Percentiles rank a stretch among this genome's conserved stretches.
phyloP scores from a whole-genome alignment of 2,888 invertebrate species.

The Miltochrista miniata region DNA sequence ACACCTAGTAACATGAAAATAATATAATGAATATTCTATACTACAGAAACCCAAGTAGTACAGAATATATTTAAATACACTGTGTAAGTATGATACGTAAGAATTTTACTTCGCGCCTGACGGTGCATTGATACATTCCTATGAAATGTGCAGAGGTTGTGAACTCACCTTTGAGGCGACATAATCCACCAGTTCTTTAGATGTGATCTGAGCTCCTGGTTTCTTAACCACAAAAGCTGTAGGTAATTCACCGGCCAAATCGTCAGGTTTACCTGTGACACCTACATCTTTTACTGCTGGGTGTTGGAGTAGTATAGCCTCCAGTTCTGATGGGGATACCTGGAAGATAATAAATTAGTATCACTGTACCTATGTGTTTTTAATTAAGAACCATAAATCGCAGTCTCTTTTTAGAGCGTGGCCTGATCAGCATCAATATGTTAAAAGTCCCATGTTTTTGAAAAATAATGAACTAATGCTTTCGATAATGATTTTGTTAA shows the following conservation, averaged over 20 bases:
- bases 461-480: too few relatives aligned
- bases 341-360: conserved; percentile 18
- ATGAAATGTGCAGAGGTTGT: too few relatives aligned
- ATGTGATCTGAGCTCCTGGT: conserved; percentile 42
- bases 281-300: conserved; percentile 61
- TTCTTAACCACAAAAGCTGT: conserved; percentile 62
- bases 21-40: conserved; percentile 12
- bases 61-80: too few relatives aligned
- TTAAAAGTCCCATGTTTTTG: too few relatives aligned
- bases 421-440: too few relatives aligned
- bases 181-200: conserved; percentile 55
- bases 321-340: conserved; percentile 69
- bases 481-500: too few relatives aligned
- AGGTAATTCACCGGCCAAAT: conserved; percentile 60
- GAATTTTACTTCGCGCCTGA: too few relatives aligned
- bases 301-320: conserved; percentile 58
- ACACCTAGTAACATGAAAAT: conserved; percentile 61
- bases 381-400: too few relatives aligned
- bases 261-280: conserved; percentile 58
- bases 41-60: too few relatives aligned
- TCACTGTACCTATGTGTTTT: too few relatives aligned
- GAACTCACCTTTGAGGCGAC: conserved; percentile 50
- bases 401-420: too few relatives aligned
- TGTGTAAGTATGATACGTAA: neutral
- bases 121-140: too few relatives aligned